Conservation (phyloP, 2,797 vertebrate species). For the Rhadinocentrus ornatus region DNA sequence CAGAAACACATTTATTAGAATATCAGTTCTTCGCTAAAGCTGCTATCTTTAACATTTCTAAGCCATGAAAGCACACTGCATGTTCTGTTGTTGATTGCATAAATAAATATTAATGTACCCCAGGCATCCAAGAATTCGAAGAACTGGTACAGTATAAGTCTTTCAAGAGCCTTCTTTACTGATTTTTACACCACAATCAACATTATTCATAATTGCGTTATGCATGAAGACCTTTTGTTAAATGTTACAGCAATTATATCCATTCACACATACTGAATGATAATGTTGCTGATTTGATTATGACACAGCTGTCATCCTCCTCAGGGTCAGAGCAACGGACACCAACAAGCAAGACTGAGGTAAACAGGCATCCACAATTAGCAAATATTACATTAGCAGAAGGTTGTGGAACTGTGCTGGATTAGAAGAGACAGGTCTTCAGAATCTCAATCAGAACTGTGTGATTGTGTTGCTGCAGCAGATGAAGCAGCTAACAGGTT, state of each 20-base stretch:
- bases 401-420: constrained; percentile 26
- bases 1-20: too few relatives aligned
- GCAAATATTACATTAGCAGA: constrained; percentile 51
- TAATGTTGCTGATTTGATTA: constrained; percentile 48
- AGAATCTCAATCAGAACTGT: constrained; percentile 49
- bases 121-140: too few relatives aligned
- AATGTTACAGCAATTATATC: constrained; percentile 44
- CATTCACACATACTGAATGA: constrained; percentile 30
- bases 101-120: too few relatives aligned
- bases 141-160: too few relatives aligned
- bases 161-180: constrained; percentile 8
- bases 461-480: constrained; percentile 28
- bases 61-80: too few relatives aligned
- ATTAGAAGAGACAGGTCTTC: constrained; percentile 67
- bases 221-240: constrained; percentile 47
- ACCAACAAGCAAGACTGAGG: constrained; percentile 36
- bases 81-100: too few relatives aligned
- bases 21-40: too few relatives aligned
- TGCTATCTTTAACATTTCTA: too few relatives aligned
- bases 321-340: constrained; percentile 17
- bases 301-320: constrained; percentile 34
- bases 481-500: constrained; percentile 52
- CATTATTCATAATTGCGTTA: constrained; percentile 28
- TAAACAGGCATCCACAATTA: constrained; percentile 43
- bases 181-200: constrained; percentile 33